Base-by-base conservation (phyloP, 2,113 vertebrate species). In the Halcyon senegalensis region DNA sequence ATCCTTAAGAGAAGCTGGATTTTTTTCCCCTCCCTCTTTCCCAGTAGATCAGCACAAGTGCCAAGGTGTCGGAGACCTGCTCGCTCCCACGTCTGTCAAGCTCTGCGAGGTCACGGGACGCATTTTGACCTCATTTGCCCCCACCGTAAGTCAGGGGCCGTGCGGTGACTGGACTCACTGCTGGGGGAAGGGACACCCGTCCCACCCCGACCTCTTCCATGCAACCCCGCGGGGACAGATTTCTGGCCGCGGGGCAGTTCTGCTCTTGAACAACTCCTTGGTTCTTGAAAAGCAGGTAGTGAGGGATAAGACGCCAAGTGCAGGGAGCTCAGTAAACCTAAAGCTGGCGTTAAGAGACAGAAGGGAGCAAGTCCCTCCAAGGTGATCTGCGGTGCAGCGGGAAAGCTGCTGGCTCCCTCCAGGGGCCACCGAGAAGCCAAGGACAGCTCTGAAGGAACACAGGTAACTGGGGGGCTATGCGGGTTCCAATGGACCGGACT, bases 261-360 rank as follows among this genome's bases (percentile, higher is more conserved):
- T 55, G 88, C 43, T 66, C 86, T 48, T 35, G 63, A 43, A 20
- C 24, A 5, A 37, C 46, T 48, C 70, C 68, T 25, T 20, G 63
- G 63, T 11, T 68, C 78, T 68, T 82, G 94, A 30, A 84, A 59
- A 81, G 66, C 39, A 28, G 87, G 60, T 30, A 78, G 93, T 1
- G 51, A 96, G 69, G 84, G 66, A 13, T 27, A 33, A 88, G 78
- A 46, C 46, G 35, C 35, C 51, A 19, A 84, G 53, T 1, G 16
- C 77, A 92, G 94, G 73, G 73, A 91, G 80, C 25, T 30, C 41
- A 16, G 4, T 55, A 84, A 88, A 67, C 3, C 33, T 8, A 24
- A 92, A 92, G 33, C n/a, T 95, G 95, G 87, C 93, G 64, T 69
- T 96, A 63, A 89, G 88, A 90, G 81, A 64, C 51, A 44, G 86